Base-by-base conservation (phyloP, 2,113 vertebrate species). In the Engraulis encrasicolus region DNA sequence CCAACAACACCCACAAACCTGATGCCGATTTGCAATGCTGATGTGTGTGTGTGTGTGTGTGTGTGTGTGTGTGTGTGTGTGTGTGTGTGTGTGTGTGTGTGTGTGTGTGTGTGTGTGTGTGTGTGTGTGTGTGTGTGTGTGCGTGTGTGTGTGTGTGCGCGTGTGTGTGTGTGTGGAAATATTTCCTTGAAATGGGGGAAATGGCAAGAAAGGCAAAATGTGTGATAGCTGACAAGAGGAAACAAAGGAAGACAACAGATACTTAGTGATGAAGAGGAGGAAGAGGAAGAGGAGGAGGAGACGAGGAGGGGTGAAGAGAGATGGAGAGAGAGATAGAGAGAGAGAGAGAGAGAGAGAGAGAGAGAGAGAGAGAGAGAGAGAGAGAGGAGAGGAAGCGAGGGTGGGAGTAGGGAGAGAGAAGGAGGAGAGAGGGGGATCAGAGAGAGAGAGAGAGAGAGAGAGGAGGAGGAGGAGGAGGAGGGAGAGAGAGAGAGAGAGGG, bases 1-100 rank as follows among this genome's bases (percentile, higher is more conserved):
- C 20, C 50, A 31, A 78, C 80, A 81, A 50, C n/a, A 49, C 23
- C 19, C 83, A 50, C 78, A 92, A 96, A 96, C 96, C 96, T 95
- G 88, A 91, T 96, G 96, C 95, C 97, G 97, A 97, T 96, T 80
- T 89, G 86, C 83, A 48, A 54, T 83, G 82, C 15, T 49, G 17
- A 50, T 49, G 77, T 31, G 78, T 82, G 81, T 71, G 81, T 58
- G 78, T 49, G 74, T 78, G 79, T 81, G 23, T 40, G 79, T 34
- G 61, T 58, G 87, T 5, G 9, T 5, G 40, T 5, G 40, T 5
- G 40, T 5, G 40, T 5, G 40, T 9, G 40, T 5, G 40, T 79
- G 87, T 85, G 84, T 84, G 50, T 58, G 78, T 78, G 88, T 61
- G 78, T 19, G 74, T 74, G 20, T 81, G 40, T 45, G 40, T 45